Conservation (phyloP, 2,113 vertebrate genomes). For the Elephantulus edwardii region DNA sequence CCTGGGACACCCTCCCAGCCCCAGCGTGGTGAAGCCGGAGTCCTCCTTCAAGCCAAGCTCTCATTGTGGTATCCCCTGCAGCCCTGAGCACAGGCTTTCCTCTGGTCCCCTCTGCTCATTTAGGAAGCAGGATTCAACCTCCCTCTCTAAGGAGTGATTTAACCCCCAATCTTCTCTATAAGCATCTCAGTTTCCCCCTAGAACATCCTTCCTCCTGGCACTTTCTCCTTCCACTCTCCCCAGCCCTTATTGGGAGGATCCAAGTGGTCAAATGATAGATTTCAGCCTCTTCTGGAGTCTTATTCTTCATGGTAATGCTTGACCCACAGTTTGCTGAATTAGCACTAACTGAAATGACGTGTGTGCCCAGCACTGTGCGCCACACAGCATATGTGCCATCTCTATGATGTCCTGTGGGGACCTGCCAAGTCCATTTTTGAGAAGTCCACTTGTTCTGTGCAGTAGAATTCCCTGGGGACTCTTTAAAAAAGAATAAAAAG, state of each 20-base stretch:
- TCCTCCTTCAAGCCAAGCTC: background rate
- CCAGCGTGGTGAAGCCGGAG: background rate
- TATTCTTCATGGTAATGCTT: background rate
- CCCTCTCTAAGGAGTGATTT: background rate
- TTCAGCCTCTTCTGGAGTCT: background rate
- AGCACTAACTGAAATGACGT: background rate
- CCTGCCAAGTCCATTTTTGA: background rate
- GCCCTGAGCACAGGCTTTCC: background rate
- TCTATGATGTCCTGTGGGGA: background rate
- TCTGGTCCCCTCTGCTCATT: background rate
- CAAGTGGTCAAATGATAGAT: background rate
- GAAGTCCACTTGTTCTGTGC: background rate
- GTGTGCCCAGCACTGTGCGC: background rate
- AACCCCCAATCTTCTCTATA: background rate
- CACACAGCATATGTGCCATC: accelerated
- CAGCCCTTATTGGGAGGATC: background rate
- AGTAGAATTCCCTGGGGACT: background rate
- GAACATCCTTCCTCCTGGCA: background rate
- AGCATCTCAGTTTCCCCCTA: background rate
- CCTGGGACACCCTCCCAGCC: background rate
- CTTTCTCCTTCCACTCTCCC: background rate
- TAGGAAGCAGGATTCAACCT: background rate
- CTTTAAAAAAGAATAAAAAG: no score
- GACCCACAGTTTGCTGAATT: background rate
- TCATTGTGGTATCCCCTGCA: no score